Evolutionary conservation across 1,140 invertebrate species (phyloP).

Genomic region (Cherax quadricarinatus): DNA sequence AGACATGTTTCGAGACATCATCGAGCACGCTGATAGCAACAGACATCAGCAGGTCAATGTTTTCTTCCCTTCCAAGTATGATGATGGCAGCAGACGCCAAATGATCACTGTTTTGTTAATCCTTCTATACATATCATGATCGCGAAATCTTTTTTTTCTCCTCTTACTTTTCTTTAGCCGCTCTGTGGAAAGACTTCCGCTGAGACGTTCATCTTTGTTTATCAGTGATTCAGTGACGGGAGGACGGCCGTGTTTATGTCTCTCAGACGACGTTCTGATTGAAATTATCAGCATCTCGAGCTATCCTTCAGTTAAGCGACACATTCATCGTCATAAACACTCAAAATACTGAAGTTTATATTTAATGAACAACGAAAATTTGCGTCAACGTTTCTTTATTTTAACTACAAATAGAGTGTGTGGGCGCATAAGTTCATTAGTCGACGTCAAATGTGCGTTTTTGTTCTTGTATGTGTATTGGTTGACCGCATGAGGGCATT

Average conservation of each 20-base stretch:
- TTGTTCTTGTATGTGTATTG: too few species aligned
- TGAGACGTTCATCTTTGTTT: conserved; percentile 38
- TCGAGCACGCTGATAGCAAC: too few species aligned
- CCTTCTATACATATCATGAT: conserved; percentile 26
- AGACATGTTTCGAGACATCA: too few species aligned
- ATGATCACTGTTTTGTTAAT: neutral
- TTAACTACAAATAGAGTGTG: too few species aligned
- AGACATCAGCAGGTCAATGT: too few species aligned
- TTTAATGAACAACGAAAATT: too few species aligned
- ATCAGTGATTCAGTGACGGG: conserved; percentile 19
- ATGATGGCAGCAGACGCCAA: neutral
- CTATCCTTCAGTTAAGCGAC: neutral
- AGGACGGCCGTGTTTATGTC: conserved; percentile 22
- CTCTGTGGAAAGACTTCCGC: conserved; percentile 23
- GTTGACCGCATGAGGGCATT: too few species aligned
- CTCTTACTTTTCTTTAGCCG: neutral
- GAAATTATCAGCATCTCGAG: neutral
- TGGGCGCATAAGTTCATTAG: too few species aligned
- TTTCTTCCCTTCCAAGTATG: neutral
- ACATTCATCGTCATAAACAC: too few species aligned
- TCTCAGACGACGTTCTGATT: neutral
- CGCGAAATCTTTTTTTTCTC: neutral
- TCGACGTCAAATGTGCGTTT: too few species aligned
- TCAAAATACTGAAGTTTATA: too few species aligned
- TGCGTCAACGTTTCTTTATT: too few species aligned